Base-by-base conservation (phyloP, 2,113 vertebrate species). In the Oncorhynchus mykiss region DNA sequence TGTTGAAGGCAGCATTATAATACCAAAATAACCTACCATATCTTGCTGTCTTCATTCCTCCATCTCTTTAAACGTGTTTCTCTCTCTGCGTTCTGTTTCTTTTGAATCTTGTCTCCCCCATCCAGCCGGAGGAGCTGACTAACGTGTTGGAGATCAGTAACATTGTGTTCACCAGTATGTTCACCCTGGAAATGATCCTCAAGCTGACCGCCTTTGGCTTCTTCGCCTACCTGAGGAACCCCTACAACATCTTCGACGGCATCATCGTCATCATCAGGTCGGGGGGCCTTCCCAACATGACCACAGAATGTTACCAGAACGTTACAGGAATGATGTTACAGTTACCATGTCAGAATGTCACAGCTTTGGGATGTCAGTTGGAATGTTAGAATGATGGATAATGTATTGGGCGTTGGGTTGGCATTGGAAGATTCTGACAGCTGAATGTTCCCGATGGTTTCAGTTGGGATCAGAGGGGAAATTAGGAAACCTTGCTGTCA, bases 81-180 rank as follows among this genome's bases (percentile, higher is more conserved):
- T 51, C 22, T 72, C 72, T 80, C 51, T 16, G 39, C n/a, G 11
- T 39, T 54, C 12, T 31, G 3, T 62, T 11, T 27, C 7, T 27
- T 14, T 2, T 8, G 25, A 12, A 69, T 68, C 34, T 22, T 48
- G 8, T 14, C 39, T 3, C 67, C 0, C 48, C 45, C 12, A 0
- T 62, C 64, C 79, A 99, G 97, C 97, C 97, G 0, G 97, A 99
- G 57, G 96, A 99, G 86, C 89, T 99, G 88, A 99, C 97, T 22
- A 98, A 99, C 18, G 93, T 99, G 72, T 91, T 99, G 91, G 97
- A 99, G 88, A 99, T 99, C 92, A 97, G 96, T 91, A 99, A 99
- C 5, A 97, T 99, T 78, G 97, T 99, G 64, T 99, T 99, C 86
- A 99, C 97, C 84, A 99, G 97, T 90, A 98, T 99, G 97, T 99